A percentile compares a stretch with the other conserved stretches of the same genome.
phyloP scores from a whole-genome alignment of 2,113 vertebrate species.

The Sorex fumeus region DNA sequence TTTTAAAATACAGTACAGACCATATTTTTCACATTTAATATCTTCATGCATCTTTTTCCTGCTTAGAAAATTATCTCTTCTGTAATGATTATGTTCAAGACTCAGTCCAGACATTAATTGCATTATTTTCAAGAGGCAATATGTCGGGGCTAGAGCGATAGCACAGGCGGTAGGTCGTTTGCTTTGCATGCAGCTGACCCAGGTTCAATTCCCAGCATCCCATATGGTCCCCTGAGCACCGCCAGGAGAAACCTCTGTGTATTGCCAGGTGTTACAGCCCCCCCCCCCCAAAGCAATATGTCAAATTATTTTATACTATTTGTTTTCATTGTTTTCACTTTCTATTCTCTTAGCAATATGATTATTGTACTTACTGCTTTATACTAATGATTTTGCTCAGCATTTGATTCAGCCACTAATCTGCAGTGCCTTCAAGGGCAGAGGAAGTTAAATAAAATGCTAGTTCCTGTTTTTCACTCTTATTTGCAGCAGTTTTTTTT shows the following conservation, averaged over 20 bases:
- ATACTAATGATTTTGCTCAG: conserved; percentile 52
- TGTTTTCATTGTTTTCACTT: too few relatives aligned
- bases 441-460: conserved; percentile 15
- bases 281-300: too few relatives aligned
- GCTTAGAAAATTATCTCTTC: background rate
- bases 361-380: conserved; percentile 6
- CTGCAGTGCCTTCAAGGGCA: conserved; percentile 54
- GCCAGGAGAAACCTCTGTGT: too few relatives aligned
- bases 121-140: background rate
- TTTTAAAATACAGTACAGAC: background rate
- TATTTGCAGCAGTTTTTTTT: background rate
- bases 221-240: too few relatives aligned
- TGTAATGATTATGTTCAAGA: background rate
- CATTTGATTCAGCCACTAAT: conserved; percentile 57
- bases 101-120: background rate
- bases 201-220: too few relatives aligned
- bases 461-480: conserved; percentile 60
- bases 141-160: too few relatives aligned
- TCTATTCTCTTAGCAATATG: background rate
- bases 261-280: too few relatives aligned
- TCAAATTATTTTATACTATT: background rate
- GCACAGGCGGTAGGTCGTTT: too few relatives aligned
- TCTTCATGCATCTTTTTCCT: background rate
- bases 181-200: too few relatives aligned
- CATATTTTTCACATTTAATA: background rate